phyloP scores from a whole-genome alignment of 2,113 vertebrate species.

The Xenopus laevis region DNA sequence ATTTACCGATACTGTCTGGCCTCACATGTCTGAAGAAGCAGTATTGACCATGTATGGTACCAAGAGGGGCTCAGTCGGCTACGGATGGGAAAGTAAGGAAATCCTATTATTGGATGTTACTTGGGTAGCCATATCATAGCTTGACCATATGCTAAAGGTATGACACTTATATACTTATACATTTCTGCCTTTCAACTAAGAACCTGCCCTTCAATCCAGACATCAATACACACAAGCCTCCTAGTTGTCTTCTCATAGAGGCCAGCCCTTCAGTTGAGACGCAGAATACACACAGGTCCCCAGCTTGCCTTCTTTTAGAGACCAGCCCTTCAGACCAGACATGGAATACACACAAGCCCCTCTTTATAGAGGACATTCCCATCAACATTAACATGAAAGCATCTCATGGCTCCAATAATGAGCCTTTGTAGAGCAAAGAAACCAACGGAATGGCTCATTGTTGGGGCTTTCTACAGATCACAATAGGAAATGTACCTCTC shows the following conservation, averaged over 20 bases:
- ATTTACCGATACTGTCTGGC: no score
- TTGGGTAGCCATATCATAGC: no score
- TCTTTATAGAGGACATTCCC: conserved; percentile 18
- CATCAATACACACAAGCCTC: no score
- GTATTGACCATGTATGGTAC: no score
- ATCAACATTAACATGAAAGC: conserved; percentile 10
- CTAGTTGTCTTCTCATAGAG: not conserved
- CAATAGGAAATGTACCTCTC: conserved; percentile 28
- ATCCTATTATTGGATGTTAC: not conserved
- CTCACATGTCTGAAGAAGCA: no score
- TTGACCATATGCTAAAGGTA: no score
- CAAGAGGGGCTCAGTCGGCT: no score
- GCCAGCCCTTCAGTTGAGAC: conserved; percentile 5
- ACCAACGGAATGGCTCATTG: conserved; percentile 21
- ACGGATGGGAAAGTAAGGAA: not conserved
- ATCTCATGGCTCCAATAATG: conserved; percentile 18
- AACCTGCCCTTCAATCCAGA: conserved; percentile 6
- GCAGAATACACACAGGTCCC: not conserved
- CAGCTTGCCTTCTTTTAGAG: not conserved
- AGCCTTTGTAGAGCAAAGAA: conserved; percentile 26
- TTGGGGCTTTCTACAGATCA: not conserved
- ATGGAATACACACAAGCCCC: conserved; percentile 1
- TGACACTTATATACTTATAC: no score
- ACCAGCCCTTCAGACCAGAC: conserved; percentile 12
- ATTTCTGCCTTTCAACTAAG: no score